A percentile compares a stretch with the other conserved stretches of the same genome.
Evolutionary conservation across 2,888 invertebrate species (phyloP).

Genomic region (Hedychridium roseum): DNA sequence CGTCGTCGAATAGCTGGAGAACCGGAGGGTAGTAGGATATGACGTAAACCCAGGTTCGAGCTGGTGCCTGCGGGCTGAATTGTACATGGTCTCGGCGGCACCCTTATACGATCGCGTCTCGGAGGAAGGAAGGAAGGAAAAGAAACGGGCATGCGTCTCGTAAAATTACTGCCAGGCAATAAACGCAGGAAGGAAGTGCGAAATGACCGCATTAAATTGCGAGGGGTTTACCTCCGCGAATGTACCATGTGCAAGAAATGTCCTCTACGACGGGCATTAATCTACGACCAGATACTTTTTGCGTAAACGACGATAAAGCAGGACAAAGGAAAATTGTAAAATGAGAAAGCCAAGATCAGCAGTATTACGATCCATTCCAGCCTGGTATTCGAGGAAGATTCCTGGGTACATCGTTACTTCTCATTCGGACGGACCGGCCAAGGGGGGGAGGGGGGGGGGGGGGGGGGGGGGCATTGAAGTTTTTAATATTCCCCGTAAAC

Average conservation of each 20-base stretch:
- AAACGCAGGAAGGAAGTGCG: slow-evolving; percentile 37
- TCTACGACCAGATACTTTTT: no score
- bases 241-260: no score
- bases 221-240: no score
- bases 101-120: slow-evolving; percentile 31
- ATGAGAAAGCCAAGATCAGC: no score
- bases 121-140: slow-evolving; percentile 16
- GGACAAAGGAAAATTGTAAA: no score
- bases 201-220: slow-evolving; percentile 38
- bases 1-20: slow-evolving; percentile 3
- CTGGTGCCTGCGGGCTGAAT: slow-evolving; percentile 49
- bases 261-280: no score
- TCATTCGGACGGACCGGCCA: slow-evolving; percentile 1
- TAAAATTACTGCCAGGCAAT: slow-evolving; percentile 45
- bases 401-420: neutral
- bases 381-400: no score
- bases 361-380: no score
- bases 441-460: no score
- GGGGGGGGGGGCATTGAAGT: slow-evolving; percentile 56
- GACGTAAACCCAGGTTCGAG: slow-evolving; percentile 50
- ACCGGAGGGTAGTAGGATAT: slow-evolving; percentile 36
- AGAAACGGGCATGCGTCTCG: slow-evolving; percentile 27
- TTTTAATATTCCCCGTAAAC: slow-evolving; percentile 63
- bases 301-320: no score
- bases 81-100: slow-evolving; percentile 45